A percentile compares a stretch with the other conserved stretches of the same genome.
Evolutionary conservation across 2,113 vertebrate genomes (phyloP).

Genomic region (Isichthys henryi): DNA sequence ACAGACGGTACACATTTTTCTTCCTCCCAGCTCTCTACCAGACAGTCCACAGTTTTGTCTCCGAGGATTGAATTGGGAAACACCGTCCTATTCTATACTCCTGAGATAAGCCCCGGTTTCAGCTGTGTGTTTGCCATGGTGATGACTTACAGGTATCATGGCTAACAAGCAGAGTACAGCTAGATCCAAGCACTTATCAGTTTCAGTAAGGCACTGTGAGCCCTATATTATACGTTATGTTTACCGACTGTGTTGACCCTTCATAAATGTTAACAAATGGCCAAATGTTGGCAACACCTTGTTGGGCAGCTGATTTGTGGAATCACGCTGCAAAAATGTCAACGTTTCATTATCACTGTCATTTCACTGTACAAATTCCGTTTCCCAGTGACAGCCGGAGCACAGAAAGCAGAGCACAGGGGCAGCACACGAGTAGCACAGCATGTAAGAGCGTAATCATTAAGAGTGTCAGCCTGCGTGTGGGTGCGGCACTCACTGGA

Average conservation of each 20-base stretch:
- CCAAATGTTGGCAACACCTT: conserved; percentile 3
- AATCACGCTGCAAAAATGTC: neutral
- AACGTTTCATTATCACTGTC: neutral
- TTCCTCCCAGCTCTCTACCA: neutral
- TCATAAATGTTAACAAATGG: neutral
- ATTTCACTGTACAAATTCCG: neutral
- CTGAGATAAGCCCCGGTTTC: conserved; percentile 9
- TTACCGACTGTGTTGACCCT: conserved; percentile 12
- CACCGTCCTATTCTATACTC: neutral
- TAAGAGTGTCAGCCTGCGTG: neutral
- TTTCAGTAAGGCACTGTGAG: neutral
- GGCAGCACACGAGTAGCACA: neutral
- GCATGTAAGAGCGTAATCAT: neutral
- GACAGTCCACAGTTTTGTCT: neutral
- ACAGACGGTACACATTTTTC: neutral
- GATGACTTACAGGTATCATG: conserved; percentile 22
- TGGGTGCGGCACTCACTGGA: conserved; percentile 20
- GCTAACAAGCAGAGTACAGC: conserved; percentile 14
- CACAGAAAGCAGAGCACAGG: neutral
- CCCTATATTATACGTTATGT: neutral
- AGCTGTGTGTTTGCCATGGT: conserved; percentile 18
- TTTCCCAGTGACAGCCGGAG: neutral
- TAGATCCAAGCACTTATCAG: neutral
- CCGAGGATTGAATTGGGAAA: neutral
- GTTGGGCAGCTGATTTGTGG: neutral